Evolutionary conservation across 2,888 invertebrate species (phyloP).

Genomic region (Halictus quadricinctus): DNA sequence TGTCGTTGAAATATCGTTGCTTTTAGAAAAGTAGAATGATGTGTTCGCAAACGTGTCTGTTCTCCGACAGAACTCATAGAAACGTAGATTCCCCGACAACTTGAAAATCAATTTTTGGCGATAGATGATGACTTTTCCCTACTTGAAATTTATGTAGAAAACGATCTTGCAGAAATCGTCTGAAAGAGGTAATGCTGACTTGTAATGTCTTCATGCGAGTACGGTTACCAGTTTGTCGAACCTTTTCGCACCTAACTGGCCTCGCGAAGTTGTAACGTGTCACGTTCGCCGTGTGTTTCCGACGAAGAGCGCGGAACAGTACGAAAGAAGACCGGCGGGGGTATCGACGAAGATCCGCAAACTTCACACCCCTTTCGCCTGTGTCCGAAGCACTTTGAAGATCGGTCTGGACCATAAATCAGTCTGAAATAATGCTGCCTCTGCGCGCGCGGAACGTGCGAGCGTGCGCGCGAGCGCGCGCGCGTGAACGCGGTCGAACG

Average conservation of each 20-base stretch:
- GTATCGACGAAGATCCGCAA: constrained; percentile 46
- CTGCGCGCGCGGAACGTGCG: constrained; percentile 69
- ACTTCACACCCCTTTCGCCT: constrained; percentile 52
- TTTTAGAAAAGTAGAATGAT: background rate
- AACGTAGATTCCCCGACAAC: too few species aligned
- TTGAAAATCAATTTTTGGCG: background rate
- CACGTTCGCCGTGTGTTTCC: constrained; percentile 56
- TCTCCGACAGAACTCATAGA: background rate
- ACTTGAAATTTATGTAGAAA: background rate
- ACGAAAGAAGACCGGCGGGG: constrained; percentile 10
- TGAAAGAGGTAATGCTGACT: background rate
- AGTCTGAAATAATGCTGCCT: constrained; percentile 75
- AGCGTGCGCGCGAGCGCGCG: constrained; percentile 59
- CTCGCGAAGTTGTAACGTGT: constrained; percentile 63
- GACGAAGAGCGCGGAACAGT: constrained; percentile 5
- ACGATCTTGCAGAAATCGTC: background rate
- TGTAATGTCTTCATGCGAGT: constrained; percentile 36
- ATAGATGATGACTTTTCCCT: background rate
- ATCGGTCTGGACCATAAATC: constrained; percentile 75
- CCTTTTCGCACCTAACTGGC: constrained; percentile 61
- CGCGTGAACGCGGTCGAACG: constrained; percentile 65
- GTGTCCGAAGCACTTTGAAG: constrained; percentile 55
- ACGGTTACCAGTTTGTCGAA: constrained; percentile 54
- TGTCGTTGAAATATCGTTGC: background rate
- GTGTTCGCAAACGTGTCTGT: background rate